Percentiles rank a stretch among this genome's conserved stretches.
Evolutionary conservation across 2,797 vertebrate species (phyloP).

Genomic region (Phyllotis vaccarum): DNA sequence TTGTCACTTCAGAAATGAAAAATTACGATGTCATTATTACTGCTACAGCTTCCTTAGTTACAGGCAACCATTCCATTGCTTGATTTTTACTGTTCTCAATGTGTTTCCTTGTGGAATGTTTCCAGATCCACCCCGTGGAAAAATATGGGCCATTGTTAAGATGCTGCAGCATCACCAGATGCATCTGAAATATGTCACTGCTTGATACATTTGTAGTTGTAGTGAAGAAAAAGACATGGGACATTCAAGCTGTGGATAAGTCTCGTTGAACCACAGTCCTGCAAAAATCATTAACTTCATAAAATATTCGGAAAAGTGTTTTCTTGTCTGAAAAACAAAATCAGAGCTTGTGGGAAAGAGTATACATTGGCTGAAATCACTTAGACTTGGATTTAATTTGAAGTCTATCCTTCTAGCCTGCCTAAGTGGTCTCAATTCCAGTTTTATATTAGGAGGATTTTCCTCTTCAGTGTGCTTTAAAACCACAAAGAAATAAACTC

Average conservation of each 20-base stretch:
- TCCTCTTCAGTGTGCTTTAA: background rate
- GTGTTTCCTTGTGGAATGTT: background rate
- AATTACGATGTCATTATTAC: background rate
- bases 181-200: background rate
- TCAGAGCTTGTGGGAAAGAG: constrained; percentile 6
- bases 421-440: background rate
- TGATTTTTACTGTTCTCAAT: background rate
- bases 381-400: constrained; percentile 19
- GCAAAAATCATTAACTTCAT: constrained; percentile 2
- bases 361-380: background rate
- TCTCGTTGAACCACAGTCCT: background rate
- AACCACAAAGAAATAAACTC: constrained; percentile 52
- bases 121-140: background rate
- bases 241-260: background rate
- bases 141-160: background rate
- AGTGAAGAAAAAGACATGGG: background rate
- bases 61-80: background rate
- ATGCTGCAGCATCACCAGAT: background rate
- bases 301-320: background rate
- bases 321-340: constrained; percentile 2
- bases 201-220: background rate
- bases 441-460: background rate
- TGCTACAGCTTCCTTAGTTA: background rate
- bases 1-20: background rate
- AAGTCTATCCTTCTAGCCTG: background rate